Percentiles rank a stretch among this genome's conserved stretches.
Evolutionary conservation across 2,113 vertebrate genomes (phyloP).

Genomic region (Proteles cristata): DNA sequence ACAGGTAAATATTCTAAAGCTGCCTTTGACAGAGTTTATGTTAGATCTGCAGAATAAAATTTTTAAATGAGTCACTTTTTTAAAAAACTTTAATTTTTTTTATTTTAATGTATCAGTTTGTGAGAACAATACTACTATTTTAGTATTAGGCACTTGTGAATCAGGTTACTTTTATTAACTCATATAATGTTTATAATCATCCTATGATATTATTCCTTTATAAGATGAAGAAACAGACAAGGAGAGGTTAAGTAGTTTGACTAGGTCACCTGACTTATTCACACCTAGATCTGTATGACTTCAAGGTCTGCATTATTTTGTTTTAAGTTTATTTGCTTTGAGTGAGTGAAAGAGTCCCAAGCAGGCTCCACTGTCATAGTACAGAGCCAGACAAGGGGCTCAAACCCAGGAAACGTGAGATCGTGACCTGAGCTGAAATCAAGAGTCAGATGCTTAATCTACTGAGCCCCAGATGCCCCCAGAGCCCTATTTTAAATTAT

Average conservation of each 20-base stretch:
- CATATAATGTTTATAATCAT: background rate
- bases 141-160: background rate
- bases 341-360: too few relatives aligned
- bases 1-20: slow-evolving; percentile 91
- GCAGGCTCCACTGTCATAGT: too few relatives aligned
- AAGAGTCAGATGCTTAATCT: too few relatives aligned
- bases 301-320: background rate
- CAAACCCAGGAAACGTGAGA: too few relatives aligned
- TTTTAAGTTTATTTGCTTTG: too few relatives aligned
- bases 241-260: background rate
- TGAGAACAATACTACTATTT: background rate
- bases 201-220: background rate
- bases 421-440: too few relatives aligned
- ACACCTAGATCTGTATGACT: background rate
- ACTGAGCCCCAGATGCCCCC: too few relatives aligned
- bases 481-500: slow-evolving; percentile 4
- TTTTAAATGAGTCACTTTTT: slow-evolving; percentile 12
- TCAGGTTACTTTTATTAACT: slow-evolving; percentile 20
- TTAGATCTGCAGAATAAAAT: slow-evolving; percentile 20
- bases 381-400: too few relatives aligned
- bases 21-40: background rate
- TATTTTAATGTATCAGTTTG: slow-evolving; percentile 43
- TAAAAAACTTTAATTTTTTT: slow-evolving; percentile 39
- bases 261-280: background rate
- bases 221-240: background rate